Conservation (phyloP, 2,797 vertebrate species). For the Ctenochaetus hawaiiensis region DNA sequence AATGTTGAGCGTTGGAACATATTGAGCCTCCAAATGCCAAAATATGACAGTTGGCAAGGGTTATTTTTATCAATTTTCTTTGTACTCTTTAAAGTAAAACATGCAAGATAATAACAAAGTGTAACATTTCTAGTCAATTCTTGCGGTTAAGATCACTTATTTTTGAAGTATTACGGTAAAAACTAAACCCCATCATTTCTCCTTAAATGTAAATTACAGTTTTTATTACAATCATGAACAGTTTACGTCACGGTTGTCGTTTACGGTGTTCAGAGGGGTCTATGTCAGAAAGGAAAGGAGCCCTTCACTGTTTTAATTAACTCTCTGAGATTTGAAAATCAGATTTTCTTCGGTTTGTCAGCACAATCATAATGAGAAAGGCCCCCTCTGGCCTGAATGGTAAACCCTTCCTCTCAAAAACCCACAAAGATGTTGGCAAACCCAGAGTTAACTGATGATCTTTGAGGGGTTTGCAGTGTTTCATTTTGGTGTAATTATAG, state of each 20-base stretch:
- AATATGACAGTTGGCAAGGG: conserved; percentile 21
- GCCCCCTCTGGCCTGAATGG: conserved; percentile 34
- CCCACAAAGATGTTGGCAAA: conserved; percentile 51
- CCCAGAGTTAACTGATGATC: conserved; percentile 68
- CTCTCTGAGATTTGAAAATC: conserved; percentile 12
- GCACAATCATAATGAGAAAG: conserved; percentile 41
- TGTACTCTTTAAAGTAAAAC: conserved; percentile 1
- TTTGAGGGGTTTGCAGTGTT: conserved; percentile 68
- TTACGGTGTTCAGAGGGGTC: not conserved
- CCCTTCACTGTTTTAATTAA: conserved; percentile 8
- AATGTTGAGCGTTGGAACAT: conserved; percentile 25
- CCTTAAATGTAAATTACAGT: not conserved
- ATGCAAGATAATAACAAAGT: conserved; percentile 27
- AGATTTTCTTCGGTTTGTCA: conserved; percentile 32
- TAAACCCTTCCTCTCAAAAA: conserved; percentile 30
- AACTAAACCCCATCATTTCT: conserved; percentile 25
- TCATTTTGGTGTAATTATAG: conserved; percentile 79
- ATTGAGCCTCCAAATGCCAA: conserved; percentile 18
- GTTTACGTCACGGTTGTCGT: not conserved
- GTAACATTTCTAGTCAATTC: conserved; percentile 22
- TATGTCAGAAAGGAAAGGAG: not conserved
- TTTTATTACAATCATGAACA: conserved; percentile 17
- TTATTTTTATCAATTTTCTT: conserved; percentile 6
- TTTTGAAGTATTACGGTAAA: conserved; percentile 41
- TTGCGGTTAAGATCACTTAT: conserved; percentile 9